Evolutionary conservation across 2,113 vertebrate genomes (phyloP).

Genomic region (Brienomyrus longianalis): DNA sequence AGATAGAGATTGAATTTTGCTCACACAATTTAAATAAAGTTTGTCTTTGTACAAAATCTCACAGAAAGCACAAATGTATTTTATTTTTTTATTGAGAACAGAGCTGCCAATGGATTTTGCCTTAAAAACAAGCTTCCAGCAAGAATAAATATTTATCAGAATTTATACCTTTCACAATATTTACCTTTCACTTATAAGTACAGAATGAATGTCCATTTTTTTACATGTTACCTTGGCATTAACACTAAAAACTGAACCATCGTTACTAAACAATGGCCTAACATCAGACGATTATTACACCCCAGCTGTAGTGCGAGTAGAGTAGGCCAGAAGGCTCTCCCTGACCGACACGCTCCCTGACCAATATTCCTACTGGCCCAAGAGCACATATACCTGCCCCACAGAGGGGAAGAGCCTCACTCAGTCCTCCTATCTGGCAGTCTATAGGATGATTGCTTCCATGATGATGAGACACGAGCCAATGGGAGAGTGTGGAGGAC

Average conservation of each 20-base stretch:
- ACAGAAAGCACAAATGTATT: neutral
- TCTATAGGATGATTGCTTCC: neutral
- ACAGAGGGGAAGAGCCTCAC: neutral
- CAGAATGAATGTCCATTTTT: neutral
- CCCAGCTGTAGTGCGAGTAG: neutral
- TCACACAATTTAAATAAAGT: neutral
- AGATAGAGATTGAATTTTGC: neutral
- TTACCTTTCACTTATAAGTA: neutral
- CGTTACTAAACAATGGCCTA: neutral
- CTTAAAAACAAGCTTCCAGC: constrained; percentile 2
- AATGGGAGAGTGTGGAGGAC: neutral
- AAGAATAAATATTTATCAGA: constrained; percentile 15
- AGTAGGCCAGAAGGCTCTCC: neutral
- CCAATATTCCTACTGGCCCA: neutral
- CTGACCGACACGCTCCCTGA: neutral
- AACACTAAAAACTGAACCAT: neutral
- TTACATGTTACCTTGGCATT: constrained; percentile 1
- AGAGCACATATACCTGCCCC: neutral
- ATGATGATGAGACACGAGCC: neutral
- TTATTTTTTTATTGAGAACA: constrained; percentile 9
- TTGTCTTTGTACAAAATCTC: neutral
- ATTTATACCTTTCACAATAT: neutral
- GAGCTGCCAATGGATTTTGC: constrained; percentile 9
- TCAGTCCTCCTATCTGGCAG: neutral
- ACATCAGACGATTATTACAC: neutral